Conservation (phyloP, 2,888 invertebrate genomes). For the Polyploca ridens region DNA sequence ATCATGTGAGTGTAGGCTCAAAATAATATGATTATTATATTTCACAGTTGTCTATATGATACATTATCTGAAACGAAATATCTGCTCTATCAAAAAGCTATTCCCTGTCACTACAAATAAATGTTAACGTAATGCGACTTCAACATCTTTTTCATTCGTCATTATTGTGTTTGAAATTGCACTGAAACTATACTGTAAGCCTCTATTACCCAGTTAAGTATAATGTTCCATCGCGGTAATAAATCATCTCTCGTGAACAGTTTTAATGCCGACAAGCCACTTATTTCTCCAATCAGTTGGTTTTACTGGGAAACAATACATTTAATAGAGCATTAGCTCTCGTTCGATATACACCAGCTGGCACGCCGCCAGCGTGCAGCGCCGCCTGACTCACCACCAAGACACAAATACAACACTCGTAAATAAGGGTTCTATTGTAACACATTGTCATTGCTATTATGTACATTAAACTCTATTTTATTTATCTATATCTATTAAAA, state of each 20-base stretch:
- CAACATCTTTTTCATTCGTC: neutral
- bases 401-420: constrained; percentile 53
- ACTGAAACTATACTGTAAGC: constrained; percentile 4
- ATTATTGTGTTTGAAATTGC: neutral
- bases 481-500: constrained; percentile 25
- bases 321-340: constrained; percentile 67
- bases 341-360: constrained; percentile 54
- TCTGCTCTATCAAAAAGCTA: neutral
- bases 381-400: constrained; percentile 58
- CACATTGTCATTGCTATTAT: constrained; percentile 21
- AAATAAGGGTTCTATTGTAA: constrained; percentile 37
- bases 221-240: constrained; percentile 33
- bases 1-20: neutral
- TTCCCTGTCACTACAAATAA: neutral
- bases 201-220: constrained; percentile 22
- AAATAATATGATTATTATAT: neutral
- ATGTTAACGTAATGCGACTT: neutral
- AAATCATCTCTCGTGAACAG: constrained; percentile 47
- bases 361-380: constrained; percentile 65
- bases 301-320: constrained; percentile 59
- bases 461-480: constrained; percentile 16
- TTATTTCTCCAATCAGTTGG: constrained; percentile 51
- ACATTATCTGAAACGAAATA: neutral
- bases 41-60: neutral
- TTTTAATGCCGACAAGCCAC: constrained; percentile 40